Evolutionary conservation across 2,113 vertebrate genomes (phyloP), one percentile per base, ranked within the genome.

Genomic region (Glaucidium brasilianum): DNA sequence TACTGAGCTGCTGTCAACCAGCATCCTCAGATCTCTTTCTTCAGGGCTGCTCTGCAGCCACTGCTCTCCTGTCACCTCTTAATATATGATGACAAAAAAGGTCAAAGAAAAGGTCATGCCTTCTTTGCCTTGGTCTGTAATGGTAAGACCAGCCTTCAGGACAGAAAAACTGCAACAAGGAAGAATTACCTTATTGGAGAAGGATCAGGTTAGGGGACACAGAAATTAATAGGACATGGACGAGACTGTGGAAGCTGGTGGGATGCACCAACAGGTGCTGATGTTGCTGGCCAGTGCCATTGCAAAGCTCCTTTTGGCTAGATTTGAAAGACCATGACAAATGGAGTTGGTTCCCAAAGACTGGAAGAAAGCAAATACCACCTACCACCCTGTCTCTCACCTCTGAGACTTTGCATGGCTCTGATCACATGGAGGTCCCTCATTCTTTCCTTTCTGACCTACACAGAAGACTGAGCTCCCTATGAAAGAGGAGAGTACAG

Each of bases 311-410:
- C 12, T 81, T 72, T 59, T 72, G 20, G n/a, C 16, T 45, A 0
- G 55, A 53, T 77, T 18, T 63, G n/a, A 77, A 73, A 77, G 6
- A 16, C 39, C 2, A 2, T 68, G 21, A 43, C 11, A 85, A 67
- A 49, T 67, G 35, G 47, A 84, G 45, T 27, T 8, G 6, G 15
- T 19, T 87, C 8, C 17, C 2, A 5, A 86, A 74, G 29, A 34
- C 10, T 41, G 15, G 17, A 67, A 76, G 26, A 60, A 63, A 68
- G 12, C 5, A 55, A 67, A 80, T 35, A 23, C 7, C 12, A 41
- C 2, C 2, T 35, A 23, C 7, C 12, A 41, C 2, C 2, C n/a
- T 52, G 2, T 73, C 25, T 34, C 10, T 78, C 55, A 14, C 2
- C 11, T 78, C 17, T 62, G 56, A 62, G 34, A 47, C 26, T 90